These are phyloP conservation scores for Cyanoderma ruficeps DNA, from an alignment of 2,113 vertebrate genomes.

Conservation along the genomic window DNA sequence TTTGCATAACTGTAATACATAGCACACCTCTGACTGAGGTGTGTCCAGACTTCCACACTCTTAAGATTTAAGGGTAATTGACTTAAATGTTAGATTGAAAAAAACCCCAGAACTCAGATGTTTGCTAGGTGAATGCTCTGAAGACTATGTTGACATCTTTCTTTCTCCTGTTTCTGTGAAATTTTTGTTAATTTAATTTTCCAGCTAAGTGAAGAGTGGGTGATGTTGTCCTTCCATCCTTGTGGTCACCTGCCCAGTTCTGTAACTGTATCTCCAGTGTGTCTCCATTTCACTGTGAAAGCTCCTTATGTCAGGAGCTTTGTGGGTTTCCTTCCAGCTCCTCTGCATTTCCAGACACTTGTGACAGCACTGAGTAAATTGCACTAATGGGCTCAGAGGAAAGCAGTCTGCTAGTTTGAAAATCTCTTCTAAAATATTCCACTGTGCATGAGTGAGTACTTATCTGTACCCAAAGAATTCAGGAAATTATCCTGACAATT, in stretches of 20 bases:
- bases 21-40: rapidly evolving
- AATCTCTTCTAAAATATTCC: neutral
- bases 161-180: neutral
- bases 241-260: neutral
- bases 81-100: neutral
- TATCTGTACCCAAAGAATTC: neutral
- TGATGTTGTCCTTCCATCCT: neutral
- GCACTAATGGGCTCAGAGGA: neutral
- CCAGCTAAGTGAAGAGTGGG: neutral
- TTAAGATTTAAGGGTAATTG: neutral
- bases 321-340: neutral
- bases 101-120: neutral
- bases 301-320: slow-evolving; percentile 9
- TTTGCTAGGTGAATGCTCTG: neutral
- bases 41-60: neutral
- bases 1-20: neutral
- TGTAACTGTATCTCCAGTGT: neutral
- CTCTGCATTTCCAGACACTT: neutral
- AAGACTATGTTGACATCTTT: neutral
- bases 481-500: neutral
- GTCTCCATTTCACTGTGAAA: neutral
- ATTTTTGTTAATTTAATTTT: neutral
- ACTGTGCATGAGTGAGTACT: neutral
- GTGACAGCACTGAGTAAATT: neutral
- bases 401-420: neutral